Conservation (phyloP, 2,888 invertebrate species). For the Shargacucullia verbasci region DNA sequence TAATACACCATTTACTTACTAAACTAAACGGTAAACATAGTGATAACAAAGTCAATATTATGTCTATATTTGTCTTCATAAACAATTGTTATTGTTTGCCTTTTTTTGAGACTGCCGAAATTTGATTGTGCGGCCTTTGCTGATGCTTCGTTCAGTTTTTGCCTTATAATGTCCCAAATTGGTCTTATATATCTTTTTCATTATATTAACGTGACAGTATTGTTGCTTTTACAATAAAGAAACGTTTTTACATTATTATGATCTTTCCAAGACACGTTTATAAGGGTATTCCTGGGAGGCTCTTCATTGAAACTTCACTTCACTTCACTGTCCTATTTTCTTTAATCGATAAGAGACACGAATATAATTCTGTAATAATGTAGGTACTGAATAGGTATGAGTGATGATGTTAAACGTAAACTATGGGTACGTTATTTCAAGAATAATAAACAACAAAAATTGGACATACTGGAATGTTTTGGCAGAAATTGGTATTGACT, state of each 20-base stretch:
- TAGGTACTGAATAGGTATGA: too few relatives aligned
- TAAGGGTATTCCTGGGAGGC: neutral
- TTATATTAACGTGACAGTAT: slow-evolving; percentile 10
- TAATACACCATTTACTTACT: neutral
- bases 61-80: slow-evolving; percentile 28
- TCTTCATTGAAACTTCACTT: too few relatives aligned
- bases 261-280: slow-evolving; percentile 31
- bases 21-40: slow-evolving; percentile 15
- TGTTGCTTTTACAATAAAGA: slow-evolving; percentile 25
- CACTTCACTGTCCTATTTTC: neutral
- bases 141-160: slow-evolving; percentile 23
- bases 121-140: slow-evolving; percentile 30
- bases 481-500: too few relatives aligned
- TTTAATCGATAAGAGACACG: slow-evolving; percentile 25
- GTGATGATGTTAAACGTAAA: too few relatives aligned
- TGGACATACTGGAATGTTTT: too few relatives aligned
- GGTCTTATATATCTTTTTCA: slow-evolving; percentile 20
- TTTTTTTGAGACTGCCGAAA: slow-evolving; percentile 20
- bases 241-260: slow-evolving; percentile 23
- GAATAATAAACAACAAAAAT: too few relatives aligned
- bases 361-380: too few relatives aligned
- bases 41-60: slow-evolving; percentile 14
- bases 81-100: slow-evolving; percentile 9
- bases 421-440: too few relatives aligned
- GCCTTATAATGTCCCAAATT: slow-evolving; percentile 17